Base-by-base conservation (phyloP, 2,113 vertebrate genomes). In the Nerophis ophidion region DNA sequence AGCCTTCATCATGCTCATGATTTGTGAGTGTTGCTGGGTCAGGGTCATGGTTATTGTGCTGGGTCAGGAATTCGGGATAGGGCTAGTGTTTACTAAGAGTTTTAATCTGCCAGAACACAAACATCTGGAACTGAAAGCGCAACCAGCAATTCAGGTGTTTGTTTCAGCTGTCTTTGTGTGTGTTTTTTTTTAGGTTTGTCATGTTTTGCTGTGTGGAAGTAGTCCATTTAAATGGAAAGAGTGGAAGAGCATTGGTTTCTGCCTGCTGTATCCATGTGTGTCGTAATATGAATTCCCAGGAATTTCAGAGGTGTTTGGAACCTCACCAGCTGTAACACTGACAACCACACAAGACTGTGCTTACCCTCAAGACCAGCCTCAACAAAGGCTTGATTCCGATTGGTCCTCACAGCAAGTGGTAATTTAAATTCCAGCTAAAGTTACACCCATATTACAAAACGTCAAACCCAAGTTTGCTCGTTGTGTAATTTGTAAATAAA, bases 1-100 rank as follows among this genome's bases (percentile, higher is more conserved):
- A 66, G 72, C 65, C 54, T 62, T 84, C 65, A 80, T 74, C 70
- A 72, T 7, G 36, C 61, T 57, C 10, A 5, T 68, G 60, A n/a
- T 48, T 16, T 48, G 7, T 48, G 47, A 1, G n/a, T 48, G 47
- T 16, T 11, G 53, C 9, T 57, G 8, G 62, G n/a, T 68, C 53
- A 48, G 50, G 49, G 50, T 76, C 17, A 12, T 9, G 6, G 0
- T 44, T 44, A 44, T 26, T 3, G 26, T 26, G 26, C 26, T 26
- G 26, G 26, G 26, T 26, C 26, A 26, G 26, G 40, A 44, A 11
- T 44, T 12, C 1, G 40, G 40, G 2, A 11, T 12, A 12, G 40
- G 40, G 10, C 12, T 44, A 12, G 12, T 9, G 10, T 44, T 44
- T 44, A 12, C 10, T 26, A 26, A 26, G 26, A 26, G 26, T 26